Conservation (phyloP, 2,113 vertebrate species). For the Petaurus breviceps region DNA sequence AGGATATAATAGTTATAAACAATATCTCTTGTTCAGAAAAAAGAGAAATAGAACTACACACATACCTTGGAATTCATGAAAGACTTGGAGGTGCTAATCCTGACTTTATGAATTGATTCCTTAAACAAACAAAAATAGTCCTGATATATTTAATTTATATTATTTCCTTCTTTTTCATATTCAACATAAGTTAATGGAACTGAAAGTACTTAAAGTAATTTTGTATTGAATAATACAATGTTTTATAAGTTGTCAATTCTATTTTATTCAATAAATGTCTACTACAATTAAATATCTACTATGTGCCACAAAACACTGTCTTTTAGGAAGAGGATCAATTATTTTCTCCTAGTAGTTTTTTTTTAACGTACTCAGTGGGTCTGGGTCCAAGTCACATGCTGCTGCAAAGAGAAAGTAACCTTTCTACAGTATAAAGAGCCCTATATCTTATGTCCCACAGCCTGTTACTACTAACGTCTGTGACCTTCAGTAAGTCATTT, state of each 20-base stretch:
- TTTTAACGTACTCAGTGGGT: background rate
- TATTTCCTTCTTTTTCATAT: conserved; percentile 16
- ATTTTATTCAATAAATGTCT: too few relatives aligned
- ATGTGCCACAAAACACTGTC: background rate
- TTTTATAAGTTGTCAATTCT: conserved; percentile 9
- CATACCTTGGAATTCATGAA: conserved; percentile 18
- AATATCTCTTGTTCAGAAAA: background rate
- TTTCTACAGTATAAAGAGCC: background rate
- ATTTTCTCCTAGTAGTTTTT: background rate
- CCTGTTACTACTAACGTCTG: background rate
- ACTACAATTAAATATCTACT: too few relatives aligned
- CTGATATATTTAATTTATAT: conserved; percentile 25
- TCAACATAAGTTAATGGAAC: background rate
- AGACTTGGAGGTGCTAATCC: background rate
- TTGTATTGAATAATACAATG: background rate
- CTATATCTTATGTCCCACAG: background rate
- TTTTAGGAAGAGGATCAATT: conserved; percentile 21
- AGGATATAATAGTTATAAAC: background rate
- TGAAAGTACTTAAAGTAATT: conserved; percentile 19
- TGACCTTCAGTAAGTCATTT: background rate
- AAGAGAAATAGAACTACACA: conserved; percentile 48
- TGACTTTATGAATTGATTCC: too few relatives aligned
- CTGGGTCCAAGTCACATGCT: background rate
- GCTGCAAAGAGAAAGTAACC: background rate
- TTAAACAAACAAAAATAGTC: background rate